These are phyloP conservation scores for Ips nitidus DNA, from an alignment of 1,140 invertebrate species.

Conservation along the genomic window DNA sequence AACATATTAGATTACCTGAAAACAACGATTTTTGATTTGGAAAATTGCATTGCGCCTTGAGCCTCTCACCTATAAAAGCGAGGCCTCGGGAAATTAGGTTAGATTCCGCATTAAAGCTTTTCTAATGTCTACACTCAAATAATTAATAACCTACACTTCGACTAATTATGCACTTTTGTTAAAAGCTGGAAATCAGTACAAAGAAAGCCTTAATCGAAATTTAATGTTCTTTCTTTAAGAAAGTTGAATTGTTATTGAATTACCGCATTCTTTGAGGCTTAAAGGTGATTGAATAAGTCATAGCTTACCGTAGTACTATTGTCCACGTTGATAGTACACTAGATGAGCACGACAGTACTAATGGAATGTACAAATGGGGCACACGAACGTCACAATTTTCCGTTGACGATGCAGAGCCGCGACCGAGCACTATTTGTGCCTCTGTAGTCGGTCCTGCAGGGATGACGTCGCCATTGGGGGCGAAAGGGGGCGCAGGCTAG, in stretches of 20 bases:
- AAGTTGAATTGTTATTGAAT: neutral
- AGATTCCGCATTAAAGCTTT: neutral
- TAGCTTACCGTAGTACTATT: neutral
- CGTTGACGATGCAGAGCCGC: slow-evolving; percentile 5
- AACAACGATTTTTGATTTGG: neutral
- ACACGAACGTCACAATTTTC: neutral
- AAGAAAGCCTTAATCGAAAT: neutral
- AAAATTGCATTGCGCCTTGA: neutral
- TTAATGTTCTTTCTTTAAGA: neutral
- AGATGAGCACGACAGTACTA: neutral
- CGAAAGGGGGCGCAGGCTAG: slow-evolving; percentile 26
- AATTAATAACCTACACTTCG: neutral
- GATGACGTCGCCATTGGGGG: slow-evolving; percentile 21
- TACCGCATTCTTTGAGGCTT: neutral
- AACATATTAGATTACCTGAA: neutral
- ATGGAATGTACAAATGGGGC: neutral
- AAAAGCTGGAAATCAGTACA: neutral
- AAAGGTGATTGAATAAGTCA: neutral
- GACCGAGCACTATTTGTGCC: slow-evolving; percentile 3
- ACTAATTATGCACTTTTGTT: neutral
- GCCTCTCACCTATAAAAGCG: neutral
- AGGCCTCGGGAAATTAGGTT: neutral
- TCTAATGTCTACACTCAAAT: neutral
- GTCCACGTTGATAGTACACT: neutral
- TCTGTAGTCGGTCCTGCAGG: slow-evolving; percentile 18